Percentiles rank a stretch among this genome's conserved stretches.
phyloP scores from a whole-genome alignment of 2,888 invertebrate genomes.

The Laothoe populi region DNA sequence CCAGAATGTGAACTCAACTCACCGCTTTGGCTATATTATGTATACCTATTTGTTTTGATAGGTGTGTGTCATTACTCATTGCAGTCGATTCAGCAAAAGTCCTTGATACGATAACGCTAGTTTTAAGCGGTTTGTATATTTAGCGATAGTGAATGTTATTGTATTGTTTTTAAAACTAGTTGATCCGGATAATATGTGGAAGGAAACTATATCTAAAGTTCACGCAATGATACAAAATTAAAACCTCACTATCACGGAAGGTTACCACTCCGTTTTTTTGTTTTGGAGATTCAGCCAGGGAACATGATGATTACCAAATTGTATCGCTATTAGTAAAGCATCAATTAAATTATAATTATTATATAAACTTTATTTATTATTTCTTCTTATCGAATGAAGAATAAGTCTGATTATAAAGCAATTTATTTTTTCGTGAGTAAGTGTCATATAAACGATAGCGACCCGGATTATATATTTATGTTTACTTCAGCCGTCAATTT shows the following conservation, averaged over 20 bases:
- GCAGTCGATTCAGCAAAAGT: conserved; percentile 24
- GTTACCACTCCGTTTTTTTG: no score
- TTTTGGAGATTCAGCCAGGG: background rate
- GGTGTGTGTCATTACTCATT: conserved; percentile 23
- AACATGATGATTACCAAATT: conserved; percentile 29
- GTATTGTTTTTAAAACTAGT: no score
- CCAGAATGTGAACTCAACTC: conserved; percentile 50
- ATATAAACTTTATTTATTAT: background rate
- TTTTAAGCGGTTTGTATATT: conserved; percentile 15
- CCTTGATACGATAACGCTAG: conserved; percentile 27
- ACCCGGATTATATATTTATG: conserved; percentile 33
- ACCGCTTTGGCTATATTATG: conserved; percentile 39
- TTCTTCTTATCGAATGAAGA: background rate
- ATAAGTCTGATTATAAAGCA: background rate
- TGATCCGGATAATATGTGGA: no score
- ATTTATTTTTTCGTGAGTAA: background rate
- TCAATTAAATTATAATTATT: no score
- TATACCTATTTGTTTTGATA: conserved; percentile 33
- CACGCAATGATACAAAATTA: background rate
- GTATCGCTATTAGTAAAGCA: no score
- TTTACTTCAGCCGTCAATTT: conserved; percentile 39
- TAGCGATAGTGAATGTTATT: background rate
- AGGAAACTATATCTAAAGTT: no score
- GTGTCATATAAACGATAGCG: no score
- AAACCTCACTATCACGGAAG: no score